Evolutionary conservation across 1,140 invertebrate genomes (phyloP).

Genomic region (Pseudomyrmex dendroicus): DNA sequence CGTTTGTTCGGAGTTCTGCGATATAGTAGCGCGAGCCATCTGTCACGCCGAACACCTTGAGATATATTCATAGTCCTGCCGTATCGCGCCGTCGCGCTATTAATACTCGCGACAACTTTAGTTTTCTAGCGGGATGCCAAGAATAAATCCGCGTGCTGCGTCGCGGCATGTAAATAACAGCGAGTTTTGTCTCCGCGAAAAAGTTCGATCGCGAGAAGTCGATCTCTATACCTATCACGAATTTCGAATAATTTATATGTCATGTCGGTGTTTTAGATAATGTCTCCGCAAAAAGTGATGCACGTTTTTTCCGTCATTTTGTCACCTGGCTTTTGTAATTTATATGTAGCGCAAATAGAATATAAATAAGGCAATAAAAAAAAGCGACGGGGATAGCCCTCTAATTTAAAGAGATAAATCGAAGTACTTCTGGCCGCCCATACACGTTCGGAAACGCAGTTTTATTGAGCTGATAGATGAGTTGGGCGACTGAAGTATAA

Average conservation of each 20-base stretch:
- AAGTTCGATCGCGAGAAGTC: neutral
- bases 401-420: conserved; percentile 43
- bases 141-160: conserved; percentile 47
- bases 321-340: neutral
- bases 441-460: neutral
- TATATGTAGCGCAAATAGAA: neutral
- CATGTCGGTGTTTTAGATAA: neutral
- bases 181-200: neutral
- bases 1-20: conserved; percentile 2
- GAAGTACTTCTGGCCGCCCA: neutral
- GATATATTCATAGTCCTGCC: conserved; percentile 75
- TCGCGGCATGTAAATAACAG: conserved; percentile 18
- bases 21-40: conserved; percentile 13
- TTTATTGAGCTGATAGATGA: conserved; percentile 11
- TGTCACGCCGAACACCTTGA: conserved; percentile 69
- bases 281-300: neutral
- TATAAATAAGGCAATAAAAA: neutral
- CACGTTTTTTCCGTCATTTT: neutral
- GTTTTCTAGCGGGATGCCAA: conserved; percentile 69
- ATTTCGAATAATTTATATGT: neutral
- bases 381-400: neutral
- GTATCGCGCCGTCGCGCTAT: conserved; percentile 61
- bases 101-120: conserved; percentile 69
- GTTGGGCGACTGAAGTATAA: conserved; percentile 31
- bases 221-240: neutral